Base-by-base conservation (phyloP, 2,797 vertebrate species). In the Mastacembelus armatus region DNA sequence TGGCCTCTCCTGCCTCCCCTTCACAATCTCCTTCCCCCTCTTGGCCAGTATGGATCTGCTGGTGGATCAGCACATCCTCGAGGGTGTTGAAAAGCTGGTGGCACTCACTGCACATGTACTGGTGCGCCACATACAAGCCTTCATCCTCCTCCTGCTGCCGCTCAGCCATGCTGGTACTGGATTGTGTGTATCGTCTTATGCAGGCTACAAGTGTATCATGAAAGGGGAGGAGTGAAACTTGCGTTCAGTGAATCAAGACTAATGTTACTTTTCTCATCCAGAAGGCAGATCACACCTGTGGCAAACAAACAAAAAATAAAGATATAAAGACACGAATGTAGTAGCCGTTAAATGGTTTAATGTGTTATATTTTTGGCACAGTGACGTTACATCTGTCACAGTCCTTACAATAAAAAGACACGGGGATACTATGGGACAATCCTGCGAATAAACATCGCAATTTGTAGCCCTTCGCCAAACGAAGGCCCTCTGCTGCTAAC, bases 51-150 rank as follows among this genome's bases (percentile, higher is more conserved):
- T 98, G 96, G 62, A 94, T 94, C 88, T 96, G 96, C 86, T 98
- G 97, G 81, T 98, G 95, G 69, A 96, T 77, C 54, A 97, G 92
- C 21, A 97, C 97, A 24, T 97, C 97, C 79, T 97, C 95, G 48
- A 98, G 86, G 0, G 95, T 95, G 70, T 94, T 91, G 71, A 96
- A 97, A 19, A 97, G 93, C 84, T 96, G 90, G 40, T 94, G 95
- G 76, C 97, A 98, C 86, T 98, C 96, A 0, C 96, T 97, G 90
- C 97, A 98, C 90, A 98, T 96, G 66, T 95, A 98, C 85, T 96
- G 96, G 77, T 98, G 97, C 70, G 97, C 95, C 65, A 96, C 92
- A 51, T 93, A 95, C 26, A 93, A 58, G 1, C 86, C 90, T 0
- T 95, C 94, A 3, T 90, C 82, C 71, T 92, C 93, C 69, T 91